Evolutionary conservation across 2,797 vertebrate species (phyloP).

Genomic region (Oryzias dopingdopingensis): DNA sequence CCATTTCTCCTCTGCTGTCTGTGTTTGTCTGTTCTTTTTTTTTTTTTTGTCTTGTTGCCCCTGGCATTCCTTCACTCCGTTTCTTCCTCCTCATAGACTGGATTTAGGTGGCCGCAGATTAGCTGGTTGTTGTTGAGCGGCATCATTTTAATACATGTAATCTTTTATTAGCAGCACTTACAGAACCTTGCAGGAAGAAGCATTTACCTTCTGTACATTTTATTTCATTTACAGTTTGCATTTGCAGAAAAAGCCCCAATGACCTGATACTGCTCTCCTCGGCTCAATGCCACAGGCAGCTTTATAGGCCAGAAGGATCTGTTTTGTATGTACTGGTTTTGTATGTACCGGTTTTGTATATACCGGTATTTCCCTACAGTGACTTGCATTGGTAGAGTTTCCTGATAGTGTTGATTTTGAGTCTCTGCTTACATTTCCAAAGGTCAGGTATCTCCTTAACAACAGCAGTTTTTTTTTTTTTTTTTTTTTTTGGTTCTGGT

Average conservation of each 20-base stretch:
- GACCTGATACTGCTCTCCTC: background rate
- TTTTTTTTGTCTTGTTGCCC: background rate
- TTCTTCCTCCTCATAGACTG: conserved; percentile 14
- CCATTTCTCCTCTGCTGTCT: conserved; percentile 24
- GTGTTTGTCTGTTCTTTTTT: conserved; percentile 1
- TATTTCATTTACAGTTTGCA: background rate
- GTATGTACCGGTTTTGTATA: too few species aligned
- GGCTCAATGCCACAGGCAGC: background rate
- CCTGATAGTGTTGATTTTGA: conserved; percentile 45
- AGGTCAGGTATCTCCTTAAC: conserved; percentile 42
- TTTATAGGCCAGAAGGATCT: conserved; percentile 7
- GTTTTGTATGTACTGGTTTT: too few species aligned
- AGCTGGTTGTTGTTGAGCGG: conserved; percentile 12
- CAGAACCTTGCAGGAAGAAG: background rate
- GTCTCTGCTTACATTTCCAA: conserved; percentile 17
- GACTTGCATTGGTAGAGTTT: conserved; percentile 16
- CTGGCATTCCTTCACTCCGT: background rate
- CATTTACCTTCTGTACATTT: background rate
- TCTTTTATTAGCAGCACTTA: conserved; percentile 17
- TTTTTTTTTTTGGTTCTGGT: conserved; percentile 1
- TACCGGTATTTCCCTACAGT: conserved; percentile 6
- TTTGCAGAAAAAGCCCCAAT: background rate
- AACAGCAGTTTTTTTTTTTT: conserved; percentile 10
- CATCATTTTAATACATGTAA: conserved; percentile 18
- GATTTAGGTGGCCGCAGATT: conserved; percentile 18